phyloP scores from a whole-genome alignment of 1,140 invertebrate genomes.

The Lutraria rhynchaena region DNA sequence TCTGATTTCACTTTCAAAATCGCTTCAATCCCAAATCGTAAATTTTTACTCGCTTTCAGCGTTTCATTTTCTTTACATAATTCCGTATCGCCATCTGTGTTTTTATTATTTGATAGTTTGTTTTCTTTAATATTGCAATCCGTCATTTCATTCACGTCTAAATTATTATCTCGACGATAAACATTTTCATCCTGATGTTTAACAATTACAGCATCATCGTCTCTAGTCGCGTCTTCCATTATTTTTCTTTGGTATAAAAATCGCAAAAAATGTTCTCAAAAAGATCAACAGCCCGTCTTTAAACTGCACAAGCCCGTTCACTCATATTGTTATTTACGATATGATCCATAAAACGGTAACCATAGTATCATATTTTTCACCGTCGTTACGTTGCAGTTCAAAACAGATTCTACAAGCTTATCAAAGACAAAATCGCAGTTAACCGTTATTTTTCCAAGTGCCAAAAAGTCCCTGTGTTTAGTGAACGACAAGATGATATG shows the following conservation, averaged over 20 bases:
- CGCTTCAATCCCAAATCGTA: conserved; percentile 34
- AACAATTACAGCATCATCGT: not conserved
- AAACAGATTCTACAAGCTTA: no score
- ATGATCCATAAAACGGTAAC: no score
- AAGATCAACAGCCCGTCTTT: no score
- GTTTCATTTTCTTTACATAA: not conserved
- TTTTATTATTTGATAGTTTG: not conserved
- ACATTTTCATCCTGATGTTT: not conserved
- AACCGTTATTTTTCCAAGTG: no score
- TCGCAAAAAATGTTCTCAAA: no score
- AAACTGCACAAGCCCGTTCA: no score
- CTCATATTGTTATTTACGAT: no score
- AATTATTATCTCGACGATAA: not conserved
- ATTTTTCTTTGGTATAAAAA: not conserved
- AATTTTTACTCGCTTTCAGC: not conserved
- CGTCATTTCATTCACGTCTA: not conserved
- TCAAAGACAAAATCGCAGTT: no score
- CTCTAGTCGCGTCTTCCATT: not conserved
- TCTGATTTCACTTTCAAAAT: conserved; percentile 39
- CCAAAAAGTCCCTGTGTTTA: no score
- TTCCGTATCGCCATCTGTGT: not conserved
- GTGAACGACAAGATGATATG: no score
- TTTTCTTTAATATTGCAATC: not conserved
- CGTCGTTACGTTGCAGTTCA: no score
- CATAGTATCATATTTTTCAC: no score